Conservation (phyloP, 2,113 vertebrate species). For the Laticauda laticaudata region DNA sequence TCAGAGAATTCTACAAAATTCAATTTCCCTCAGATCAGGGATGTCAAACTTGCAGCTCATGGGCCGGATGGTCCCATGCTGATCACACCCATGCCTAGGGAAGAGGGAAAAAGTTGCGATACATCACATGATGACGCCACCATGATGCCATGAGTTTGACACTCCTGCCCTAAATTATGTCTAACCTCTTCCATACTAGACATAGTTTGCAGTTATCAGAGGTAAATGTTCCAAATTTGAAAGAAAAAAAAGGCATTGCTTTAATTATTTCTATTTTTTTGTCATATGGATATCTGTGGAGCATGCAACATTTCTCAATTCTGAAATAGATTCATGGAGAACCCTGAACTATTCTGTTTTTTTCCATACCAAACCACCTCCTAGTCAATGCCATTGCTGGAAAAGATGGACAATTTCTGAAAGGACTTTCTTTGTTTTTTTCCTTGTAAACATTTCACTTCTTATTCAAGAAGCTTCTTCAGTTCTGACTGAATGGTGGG, state of each 20-base stretch:
- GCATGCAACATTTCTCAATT: background rate
- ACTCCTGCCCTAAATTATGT: background rate
- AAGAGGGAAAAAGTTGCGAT: no score
- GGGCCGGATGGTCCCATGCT: no score
- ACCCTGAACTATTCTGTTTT: background rate
- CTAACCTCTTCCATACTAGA: background rate
- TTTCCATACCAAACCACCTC: background rate
- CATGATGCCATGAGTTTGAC: no score
- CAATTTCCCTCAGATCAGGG: background rate
- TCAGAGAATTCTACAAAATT: background rate
- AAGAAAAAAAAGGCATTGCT: background rate
- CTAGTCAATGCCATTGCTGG: background rate
- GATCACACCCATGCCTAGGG: no score
- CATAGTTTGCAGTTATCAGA: background rate
- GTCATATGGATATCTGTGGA: background rate
- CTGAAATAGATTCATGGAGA: background rate
- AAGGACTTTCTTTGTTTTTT: background rate
- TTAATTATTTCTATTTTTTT: background rate
- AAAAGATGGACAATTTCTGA: background rate
- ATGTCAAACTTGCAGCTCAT: no score
- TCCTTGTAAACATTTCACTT: no score
- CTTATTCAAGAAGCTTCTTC: no score
- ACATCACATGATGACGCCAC: no score
- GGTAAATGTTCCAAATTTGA: background rate
- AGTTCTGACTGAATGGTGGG: no score